Evolutionary conservation across 2,888 invertebrate species (phyloP), one percentile per base, ranked within the genome.

Genomic region (Cephus pygmeus): DNA sequence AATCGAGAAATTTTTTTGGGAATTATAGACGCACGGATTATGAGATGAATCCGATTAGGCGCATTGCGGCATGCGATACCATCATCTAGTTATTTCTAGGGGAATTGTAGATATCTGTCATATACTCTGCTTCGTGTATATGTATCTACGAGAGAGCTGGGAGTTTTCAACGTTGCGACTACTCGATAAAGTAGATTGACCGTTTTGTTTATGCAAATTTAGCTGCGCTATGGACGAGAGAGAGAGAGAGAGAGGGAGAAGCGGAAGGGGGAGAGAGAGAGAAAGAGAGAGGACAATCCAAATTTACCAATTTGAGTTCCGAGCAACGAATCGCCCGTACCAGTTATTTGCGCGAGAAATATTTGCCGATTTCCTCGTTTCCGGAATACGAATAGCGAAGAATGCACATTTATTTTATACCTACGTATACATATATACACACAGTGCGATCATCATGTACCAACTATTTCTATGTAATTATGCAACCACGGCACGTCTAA

Each of bases 151-250:
- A 56, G 74, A 75, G 77, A n/a, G 30, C 69, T 40, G 34, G 75
- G 77, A 77, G 74, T 77, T 77, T 35, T 74, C 79, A 81, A 80
- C 83, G 79, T 80, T 79, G 79, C 83, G 81, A 86, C 40, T 40
- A 40, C 83, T 83, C 83, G 87, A 87, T 87, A 86, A 88, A 87
- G 83, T 82, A 83, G 83, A 87, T 87, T 85, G 85, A 84, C 82
- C 85, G 81, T 86, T 87, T 88, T 87, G 85, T 87, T 87, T 87
- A 86, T 86, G 87, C 82, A 85, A 87, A 89, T 88, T 81, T 79
- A 76, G 78, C 78, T 77, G 76, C 76, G 71, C 74, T 12, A 12
- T 12, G 71, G 71, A 33, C 11, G 30, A 30, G 12, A 15, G 4
- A 12, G 34, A n/a, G n/a, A 12, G 4, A 30, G 69, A 35, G 12